Percentiles rank a stretch among this genome's conserved stretches.
These are phyloP conservation scores for Silurus aristotelis DNA, from an alignment of 2,797 vertebrate species.

Conservation along the genomic window DNA sequence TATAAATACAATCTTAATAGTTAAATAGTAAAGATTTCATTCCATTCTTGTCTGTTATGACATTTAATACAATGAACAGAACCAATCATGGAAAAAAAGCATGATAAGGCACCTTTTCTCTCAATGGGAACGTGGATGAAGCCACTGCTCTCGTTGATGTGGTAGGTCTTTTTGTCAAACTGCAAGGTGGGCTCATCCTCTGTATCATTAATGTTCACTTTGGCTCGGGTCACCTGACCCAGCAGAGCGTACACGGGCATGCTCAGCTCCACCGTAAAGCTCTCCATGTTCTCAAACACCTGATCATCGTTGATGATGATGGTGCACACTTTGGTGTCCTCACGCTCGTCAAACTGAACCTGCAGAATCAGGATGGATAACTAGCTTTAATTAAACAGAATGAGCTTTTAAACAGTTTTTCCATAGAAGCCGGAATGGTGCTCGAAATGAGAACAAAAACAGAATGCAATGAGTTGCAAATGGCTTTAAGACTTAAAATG, in stretches of 20 bases:
- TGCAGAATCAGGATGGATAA: constrained; percentile 58
- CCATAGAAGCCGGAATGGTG: too few species aligned
- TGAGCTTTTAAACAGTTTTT: background rate
- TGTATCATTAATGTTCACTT: constrained; percentile 82
- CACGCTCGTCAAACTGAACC: constrained; percentile 96
- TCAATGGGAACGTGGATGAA: constrained; percentile 82
- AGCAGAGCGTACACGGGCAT: constrained; percentile 93
- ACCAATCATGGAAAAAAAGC: background rate
- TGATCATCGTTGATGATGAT: constrained; percentile 85
- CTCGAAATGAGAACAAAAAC: too few species aligned
- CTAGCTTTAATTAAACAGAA: background rate
- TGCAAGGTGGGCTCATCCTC: constrained; percentile 92
- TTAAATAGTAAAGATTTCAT: background rate
- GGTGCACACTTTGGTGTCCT: constrained; percentile 92
- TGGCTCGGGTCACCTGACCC: constrained; percentile 77
- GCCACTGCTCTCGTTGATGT: constrained; percentile 84
- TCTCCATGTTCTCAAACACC: constrained; percentile 86
- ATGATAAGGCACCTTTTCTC: constrained; percentile 82
- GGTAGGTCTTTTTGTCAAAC: constrained; percentile 87
- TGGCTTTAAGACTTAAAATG: too few species aligned
- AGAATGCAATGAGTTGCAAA: too few species aligned
- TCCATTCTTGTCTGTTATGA: background rate
- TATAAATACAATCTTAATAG: background rate
- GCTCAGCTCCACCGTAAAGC: constrained; percentile 89
- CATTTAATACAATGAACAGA: background rate